Percentiles rank a stretch among this genome's conserved stretches.
Evolutionary conservation across 2,888 invertebrate species (phyloP).

Genomic region (Rhabditoides inermis): DNA sequence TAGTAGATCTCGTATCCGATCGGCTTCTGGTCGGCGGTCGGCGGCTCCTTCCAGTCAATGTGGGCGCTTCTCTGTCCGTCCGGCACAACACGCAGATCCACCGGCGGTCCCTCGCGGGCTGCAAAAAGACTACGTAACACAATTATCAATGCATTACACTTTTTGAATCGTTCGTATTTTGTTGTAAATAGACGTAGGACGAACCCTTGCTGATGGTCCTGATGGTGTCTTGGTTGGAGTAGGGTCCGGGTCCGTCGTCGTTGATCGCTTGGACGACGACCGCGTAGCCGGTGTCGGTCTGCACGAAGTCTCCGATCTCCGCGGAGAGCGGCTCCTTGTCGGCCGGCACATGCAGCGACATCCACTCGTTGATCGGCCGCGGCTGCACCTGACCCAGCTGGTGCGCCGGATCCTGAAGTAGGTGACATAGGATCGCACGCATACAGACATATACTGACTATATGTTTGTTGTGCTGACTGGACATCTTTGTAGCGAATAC

Average conservation of each 20-base stretch:
- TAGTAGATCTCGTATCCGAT: constrained; percentile 48
- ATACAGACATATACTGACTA: too few species aligned
- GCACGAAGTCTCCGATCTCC: constrained; percentile 40
- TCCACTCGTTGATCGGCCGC: constrained; percentile 47
- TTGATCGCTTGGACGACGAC: constrained; percentile 51
- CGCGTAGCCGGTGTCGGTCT: constrained; percentile 48
- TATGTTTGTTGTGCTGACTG: too few species aligned
- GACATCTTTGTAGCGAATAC: too few species aligned
- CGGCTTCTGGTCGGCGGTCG: constrained; percentile 34
- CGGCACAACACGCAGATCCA: constrained; percentile 44
- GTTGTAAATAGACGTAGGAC: too few species aligned
- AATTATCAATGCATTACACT: neutral
- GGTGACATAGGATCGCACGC: too few species aligned
- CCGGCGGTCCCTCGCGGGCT: constrained; percentile 47
- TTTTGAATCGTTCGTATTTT: too few species aligned
- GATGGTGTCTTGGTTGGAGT: constrained; percentile 46
- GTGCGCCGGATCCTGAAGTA: constrained; percentile 26
- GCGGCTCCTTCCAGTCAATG: constrained; percentile 44
- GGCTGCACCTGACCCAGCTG: constrained; percentile 50
- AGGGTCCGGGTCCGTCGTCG: constrained; percentile 50
- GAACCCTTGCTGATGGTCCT: constrained; percentile 46
- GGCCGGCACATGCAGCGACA: constrained; percentile 36
- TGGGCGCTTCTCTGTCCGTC: constrained; percentile 43
- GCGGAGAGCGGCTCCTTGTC: constrained; percentile 27
- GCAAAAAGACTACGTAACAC: constrained; percentile 4